These are phyloP conservation scores for Tolypeutes matacus DNA, from an alignment of 2,797 vertebrate species.

Conservation along the genomic window DNA sequence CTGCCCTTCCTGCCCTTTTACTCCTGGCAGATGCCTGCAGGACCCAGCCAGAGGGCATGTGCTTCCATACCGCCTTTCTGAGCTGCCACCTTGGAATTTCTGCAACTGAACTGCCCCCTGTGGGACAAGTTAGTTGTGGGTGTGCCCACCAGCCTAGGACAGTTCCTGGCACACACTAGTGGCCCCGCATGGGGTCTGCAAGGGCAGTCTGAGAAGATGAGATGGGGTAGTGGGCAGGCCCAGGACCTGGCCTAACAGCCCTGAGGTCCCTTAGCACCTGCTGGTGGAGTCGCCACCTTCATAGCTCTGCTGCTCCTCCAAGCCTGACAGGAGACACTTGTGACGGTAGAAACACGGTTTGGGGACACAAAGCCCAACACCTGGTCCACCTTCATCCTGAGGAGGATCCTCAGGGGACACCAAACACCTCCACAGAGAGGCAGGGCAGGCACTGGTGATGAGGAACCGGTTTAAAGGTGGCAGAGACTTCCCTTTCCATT, in stretches of 20 bases:
- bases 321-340: background rate
- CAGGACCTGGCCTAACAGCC: no score
- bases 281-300: background rate
- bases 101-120: background rate
- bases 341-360: background rate
- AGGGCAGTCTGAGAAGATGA: background rate
- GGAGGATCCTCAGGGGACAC: background rate
- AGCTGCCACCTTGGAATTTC: background rate
- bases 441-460: background rate
- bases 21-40: background rate
- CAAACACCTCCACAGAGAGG: background rate
- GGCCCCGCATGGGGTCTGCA: background rate
- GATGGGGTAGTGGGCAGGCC: background rate
- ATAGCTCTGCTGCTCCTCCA: background rate
- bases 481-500: background rate
- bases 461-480: conserved; percentile 19
- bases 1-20: background rate
- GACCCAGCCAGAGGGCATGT: background rate
- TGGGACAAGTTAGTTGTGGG: background rate
- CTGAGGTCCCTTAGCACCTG: background rate
- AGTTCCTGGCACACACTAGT: background rate
- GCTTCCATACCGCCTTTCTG: background rate
- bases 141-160: background rate
- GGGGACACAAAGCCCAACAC: background rate
- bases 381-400: background rate